Conservation (phyloP, 1,140 invertebrate species). For the Zaprionus kolodkinae region DNA sequence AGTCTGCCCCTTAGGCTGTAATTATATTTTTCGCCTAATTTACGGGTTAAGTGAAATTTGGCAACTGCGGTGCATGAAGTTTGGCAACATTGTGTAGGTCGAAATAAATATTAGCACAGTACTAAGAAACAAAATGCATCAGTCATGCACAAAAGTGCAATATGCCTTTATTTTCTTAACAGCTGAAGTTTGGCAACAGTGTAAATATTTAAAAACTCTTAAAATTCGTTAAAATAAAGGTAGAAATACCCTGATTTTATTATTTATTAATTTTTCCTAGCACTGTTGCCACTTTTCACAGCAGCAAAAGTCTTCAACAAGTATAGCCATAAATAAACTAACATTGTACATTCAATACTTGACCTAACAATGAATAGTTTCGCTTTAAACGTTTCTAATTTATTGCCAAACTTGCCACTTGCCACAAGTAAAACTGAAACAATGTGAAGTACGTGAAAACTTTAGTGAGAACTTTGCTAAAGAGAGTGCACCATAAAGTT, state of each 20-base stretch:
- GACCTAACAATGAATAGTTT: conserved; percentile 17
- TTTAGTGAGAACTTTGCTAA: conserved; percentile 29
- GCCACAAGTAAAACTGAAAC: background rate
- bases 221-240: too few species aligned
- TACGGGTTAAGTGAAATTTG: background rate
- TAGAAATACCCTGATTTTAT: too few species aligned
- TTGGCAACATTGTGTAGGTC: background rate
- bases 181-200: background rate
- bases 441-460: conserved; percentile 33
- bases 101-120: background rate
- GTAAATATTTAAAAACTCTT: background rate
- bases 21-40: background rate
- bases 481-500: conserved; percentile 50
- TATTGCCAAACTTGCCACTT: conserved; percentile 31
- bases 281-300: background rate
- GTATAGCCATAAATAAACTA: conserved; percentile 28
- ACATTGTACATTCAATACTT: conserved; percentile 16
- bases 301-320: background rate
- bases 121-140: background rate
- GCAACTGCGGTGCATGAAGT: background rate
- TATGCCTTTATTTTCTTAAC: too few species aligned
- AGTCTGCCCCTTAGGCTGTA: background rate
- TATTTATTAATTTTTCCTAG: too few species aligned
- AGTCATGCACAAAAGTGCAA: background rate
- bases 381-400: conserved; percentile 44